phyloP scores from a whole-genome alignment of 2,113 vertebrate species.

The Promerops cafer region DNA sequence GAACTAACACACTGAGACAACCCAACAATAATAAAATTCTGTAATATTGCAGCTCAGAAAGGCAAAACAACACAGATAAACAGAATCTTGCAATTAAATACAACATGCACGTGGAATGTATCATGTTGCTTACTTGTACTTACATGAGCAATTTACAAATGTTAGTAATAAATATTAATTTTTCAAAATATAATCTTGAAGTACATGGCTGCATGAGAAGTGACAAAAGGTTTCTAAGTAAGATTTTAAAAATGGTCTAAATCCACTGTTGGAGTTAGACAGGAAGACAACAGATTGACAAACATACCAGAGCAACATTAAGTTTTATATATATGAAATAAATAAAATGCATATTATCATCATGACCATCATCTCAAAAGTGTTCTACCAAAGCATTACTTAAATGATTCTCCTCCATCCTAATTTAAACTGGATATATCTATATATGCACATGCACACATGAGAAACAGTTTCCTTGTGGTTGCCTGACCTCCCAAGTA shows the following conservation, averaged over 20 bases:
- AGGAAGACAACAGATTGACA: background rate
- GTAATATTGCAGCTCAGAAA: background rate
- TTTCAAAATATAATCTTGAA: background rate
- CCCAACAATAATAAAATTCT: background rate
- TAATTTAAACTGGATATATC: background rate
- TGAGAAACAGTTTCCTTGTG: background rate
- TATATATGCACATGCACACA: background rate
- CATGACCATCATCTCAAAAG: background rate
- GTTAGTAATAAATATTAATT: background rate
- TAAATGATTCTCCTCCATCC: background rate
- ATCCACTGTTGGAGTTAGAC: background rate
- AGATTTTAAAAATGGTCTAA: background rate
- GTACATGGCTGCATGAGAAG: rapidly evolving
- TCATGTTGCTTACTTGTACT: background rate
- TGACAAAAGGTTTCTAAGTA: background rate
- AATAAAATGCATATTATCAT: background rate
- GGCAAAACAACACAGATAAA: background rate
- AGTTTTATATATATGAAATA: background rate
- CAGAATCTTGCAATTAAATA: background rate
- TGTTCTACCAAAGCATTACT: background rate
- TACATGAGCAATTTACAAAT: background rate
- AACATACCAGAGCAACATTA: background rate
- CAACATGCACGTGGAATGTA: background rate
- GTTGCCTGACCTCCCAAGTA: background rate
- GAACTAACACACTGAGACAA: background rate